These are phyloP conservation scores for Drosophila peninsularis DNA, from an alignment of 2,888 invertebrate species.

Conservation along the genomic window DNA sequence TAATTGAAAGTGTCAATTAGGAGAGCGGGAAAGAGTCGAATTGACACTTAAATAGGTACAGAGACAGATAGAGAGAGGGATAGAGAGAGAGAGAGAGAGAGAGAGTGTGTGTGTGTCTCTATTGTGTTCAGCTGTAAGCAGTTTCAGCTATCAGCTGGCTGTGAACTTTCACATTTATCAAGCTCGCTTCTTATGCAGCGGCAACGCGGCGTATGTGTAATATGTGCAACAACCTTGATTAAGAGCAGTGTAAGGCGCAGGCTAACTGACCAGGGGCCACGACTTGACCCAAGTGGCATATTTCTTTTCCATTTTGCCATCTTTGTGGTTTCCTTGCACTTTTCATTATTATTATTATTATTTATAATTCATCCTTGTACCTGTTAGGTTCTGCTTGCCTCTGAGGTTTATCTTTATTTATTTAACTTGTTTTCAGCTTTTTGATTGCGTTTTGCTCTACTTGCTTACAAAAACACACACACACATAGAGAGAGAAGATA, in stretches of 20 bases:
- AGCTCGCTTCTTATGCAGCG: constrained; percentile 15
- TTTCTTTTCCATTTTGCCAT: not conserved
- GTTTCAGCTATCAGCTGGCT: constrained; percentile 16
- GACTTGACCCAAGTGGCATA: constrained; percentile 19
- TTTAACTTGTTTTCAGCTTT: constrained; percentile 28
- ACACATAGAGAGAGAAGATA: not conserved
- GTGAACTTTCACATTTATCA: constrained; percentile 72
- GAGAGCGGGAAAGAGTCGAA: not conserved
- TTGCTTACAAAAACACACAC: constrained; percentile 17
- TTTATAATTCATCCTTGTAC: constrained; percentile 63
- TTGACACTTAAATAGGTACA: not conserved
- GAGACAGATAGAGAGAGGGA: not conserved
- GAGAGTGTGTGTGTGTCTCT: not conserved
- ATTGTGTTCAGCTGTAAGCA: constrained; percentile 4
- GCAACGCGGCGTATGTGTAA: constrained; percentile 40
- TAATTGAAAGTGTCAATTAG: constrained; percentile 69
- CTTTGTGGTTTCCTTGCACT: constrained; percentile 13
- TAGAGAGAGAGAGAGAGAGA: not conserved
- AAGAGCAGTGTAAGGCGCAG: constrained; percentile 9
- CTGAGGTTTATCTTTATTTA: constrained; percentile 26
- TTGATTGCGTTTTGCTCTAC: constrained; percentile 39
- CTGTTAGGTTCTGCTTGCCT: constrained; percentile 33
- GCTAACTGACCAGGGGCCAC: constrained; percentile 10
- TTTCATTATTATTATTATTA: constrained; percentile 35
- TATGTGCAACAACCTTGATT: constrained; percentile 46